Conservation (phyloP, 2,888 invertebrate species). For the Plebejus melissa region DNA sequence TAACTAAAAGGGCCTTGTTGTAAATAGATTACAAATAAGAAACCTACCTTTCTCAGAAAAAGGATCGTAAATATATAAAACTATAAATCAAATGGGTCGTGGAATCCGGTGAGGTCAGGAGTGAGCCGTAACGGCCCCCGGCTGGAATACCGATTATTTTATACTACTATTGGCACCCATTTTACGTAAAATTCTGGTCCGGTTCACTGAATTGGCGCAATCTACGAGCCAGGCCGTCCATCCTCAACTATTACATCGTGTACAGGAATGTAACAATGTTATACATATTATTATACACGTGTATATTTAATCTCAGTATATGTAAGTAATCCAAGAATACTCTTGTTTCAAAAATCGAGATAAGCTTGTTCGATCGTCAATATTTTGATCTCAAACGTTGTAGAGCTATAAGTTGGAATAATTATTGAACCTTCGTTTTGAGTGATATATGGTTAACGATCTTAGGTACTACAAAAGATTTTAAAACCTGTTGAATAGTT, state of each 20-base stretch:
- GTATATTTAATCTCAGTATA: background rate
- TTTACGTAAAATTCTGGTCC: background rate
- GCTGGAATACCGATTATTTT: constrained; percentile 3
- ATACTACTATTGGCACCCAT: constrained; percentile 1
- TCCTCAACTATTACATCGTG: background rate
- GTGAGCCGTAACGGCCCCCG: background rate
- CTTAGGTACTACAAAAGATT: no score
- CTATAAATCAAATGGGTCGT: background rate
- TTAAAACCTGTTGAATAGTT: no score
- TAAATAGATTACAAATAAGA: background rate
- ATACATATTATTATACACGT: background rate
- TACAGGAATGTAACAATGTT: background rate
- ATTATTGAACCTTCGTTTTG: background rate
- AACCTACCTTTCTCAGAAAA: background rate
- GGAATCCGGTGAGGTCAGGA: background rate
- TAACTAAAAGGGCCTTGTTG: background rate
- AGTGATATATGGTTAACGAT: no score
- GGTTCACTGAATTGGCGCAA: background rate
- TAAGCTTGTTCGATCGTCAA: background rate
- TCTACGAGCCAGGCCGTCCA: background rate
- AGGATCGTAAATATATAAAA: background rate
- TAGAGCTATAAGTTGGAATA: no score
- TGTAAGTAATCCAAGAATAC: background rate
- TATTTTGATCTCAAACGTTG: background rate
- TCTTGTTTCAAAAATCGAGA: background rate